Conservation (phyloP, 2,113 vertebrate genomes). For the Carettochelys insculpta region DNA sequence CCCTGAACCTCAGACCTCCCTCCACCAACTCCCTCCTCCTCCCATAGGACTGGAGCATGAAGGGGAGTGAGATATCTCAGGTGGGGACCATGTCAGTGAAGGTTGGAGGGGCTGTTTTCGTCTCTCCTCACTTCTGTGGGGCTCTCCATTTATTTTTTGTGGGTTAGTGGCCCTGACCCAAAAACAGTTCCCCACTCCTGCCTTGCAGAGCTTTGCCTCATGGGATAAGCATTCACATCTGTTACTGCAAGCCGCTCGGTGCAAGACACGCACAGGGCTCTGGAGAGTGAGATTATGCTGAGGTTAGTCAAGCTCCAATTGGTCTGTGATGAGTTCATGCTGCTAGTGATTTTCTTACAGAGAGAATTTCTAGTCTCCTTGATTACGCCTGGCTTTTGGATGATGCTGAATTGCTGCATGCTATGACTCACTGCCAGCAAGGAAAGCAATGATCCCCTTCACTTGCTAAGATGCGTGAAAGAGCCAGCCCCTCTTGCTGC, state of each 20-base stretch:
- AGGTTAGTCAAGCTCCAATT: not conserved
- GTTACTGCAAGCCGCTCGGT: slow-evolving; percentile 37
- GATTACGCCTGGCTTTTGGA: slow-evolving; percentile 28
- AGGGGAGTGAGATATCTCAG: no score
- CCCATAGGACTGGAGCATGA: no score
- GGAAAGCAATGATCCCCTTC: slow-evolving; percentile 20
- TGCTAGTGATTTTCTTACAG: not conserved
- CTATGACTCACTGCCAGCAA: not conserved
- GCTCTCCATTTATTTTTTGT: no score
- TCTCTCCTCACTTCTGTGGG: no score
- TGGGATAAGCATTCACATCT: slow-evolving; percentile 31
- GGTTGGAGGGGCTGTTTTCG: no score
- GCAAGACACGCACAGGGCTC: slow-evolving; percentile 12
- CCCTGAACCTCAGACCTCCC: no score
- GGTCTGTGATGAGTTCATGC: slow-evolving; percentile 6
- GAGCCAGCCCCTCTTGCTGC: not conserved
- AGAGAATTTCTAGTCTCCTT: not conserved
- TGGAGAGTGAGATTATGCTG: not conserved
- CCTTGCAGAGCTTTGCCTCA: slow-evolving; percentile 12
- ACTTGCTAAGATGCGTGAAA: not conserved
- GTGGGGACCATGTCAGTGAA: no score
- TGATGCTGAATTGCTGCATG: not conserved
- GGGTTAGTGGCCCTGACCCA: no score
- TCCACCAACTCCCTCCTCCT: no score
- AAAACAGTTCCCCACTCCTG: no score